Conservation (phyloP, 1,140 invertebrate genomes). For the Temnothorax longispinosus region DNA sequence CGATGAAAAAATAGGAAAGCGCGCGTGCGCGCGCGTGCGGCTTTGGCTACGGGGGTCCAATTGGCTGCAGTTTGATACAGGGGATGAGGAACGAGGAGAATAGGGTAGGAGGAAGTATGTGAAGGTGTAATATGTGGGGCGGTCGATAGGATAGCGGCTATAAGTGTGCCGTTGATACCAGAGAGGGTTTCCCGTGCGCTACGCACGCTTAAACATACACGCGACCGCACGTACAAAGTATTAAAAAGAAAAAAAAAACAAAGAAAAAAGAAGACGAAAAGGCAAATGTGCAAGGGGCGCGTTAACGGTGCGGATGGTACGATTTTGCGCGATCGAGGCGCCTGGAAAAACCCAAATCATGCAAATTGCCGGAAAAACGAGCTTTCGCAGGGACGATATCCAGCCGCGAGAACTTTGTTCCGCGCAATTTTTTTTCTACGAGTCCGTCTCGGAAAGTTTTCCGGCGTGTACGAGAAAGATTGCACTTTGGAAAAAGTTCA, state of each 20-base stretch:
- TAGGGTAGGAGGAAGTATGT: conserved; percentile 54
- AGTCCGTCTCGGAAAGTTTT: neutral
- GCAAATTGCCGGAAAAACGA: conserved; percentile 32
- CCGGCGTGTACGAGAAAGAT: conserved; percentile 4
- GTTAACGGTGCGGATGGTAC: neutral
- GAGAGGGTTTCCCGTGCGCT: conserved; percentile 10
- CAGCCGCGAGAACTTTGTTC: neutral
- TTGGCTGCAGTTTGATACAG: conserved; percentile 72
- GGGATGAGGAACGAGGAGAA: conserved; percentile 48
- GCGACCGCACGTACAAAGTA: neutral
- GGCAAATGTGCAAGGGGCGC: neutral
- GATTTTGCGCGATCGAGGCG: neutral
- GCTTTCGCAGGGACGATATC: neutral
- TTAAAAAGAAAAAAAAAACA: too few species aligned
- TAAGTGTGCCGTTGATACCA: conserved; percentile 52
- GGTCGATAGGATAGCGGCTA: conserved; percentile 70
- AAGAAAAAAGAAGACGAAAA: neutral
- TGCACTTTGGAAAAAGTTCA: conserved; percentile 7
- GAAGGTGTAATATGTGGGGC: conserved; percentile 75
- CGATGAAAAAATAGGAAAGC: conserved; percentile 12
- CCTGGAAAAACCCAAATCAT: conserved; percentile 12
- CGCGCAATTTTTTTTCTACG: neutral
- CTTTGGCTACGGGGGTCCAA: conserved; percentile 56
- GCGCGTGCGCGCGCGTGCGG: conserved; percentile 9
- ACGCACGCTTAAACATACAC: conserved; percentile 38